A percentile compares a stretch with the other conserved stretches of the same genome.
Conservation (phyloP, 2,113 vertebrate genomes). For the Colius striatus region DNA sequence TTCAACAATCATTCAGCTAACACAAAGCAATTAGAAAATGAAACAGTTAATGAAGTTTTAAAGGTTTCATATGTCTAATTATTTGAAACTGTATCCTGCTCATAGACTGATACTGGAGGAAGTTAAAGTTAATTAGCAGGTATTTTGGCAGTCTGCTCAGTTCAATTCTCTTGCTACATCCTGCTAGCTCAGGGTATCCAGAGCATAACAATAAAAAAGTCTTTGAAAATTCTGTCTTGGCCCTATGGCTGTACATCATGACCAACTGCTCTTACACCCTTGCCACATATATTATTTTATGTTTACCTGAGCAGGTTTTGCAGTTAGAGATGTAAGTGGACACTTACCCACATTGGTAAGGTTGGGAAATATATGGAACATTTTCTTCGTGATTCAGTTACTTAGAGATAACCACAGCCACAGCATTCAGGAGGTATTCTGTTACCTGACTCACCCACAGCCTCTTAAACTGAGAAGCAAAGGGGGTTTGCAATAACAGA, state of each 20-base stretch:
- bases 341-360: background rate
- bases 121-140: conserved; percentile 27
- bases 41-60: background rate
- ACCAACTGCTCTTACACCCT: background rate
- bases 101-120: background rate
- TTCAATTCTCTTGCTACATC: conserved; percentile 29
- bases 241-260: background rate
- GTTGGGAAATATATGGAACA: background rate
- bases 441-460: background rate
- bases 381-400: background rate
- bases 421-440: background rate
- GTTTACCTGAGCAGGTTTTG: background rate
- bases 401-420: background rate
- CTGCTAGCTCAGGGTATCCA: background rate
- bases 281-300: background rate
- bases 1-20: background rate
- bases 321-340: background rate
- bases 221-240: background rate
- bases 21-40: background rate
- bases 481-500: background rate
- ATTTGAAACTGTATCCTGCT: conserved; percentile 6
- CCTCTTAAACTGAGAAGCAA: background rate
- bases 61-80: background rate
- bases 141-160: conserved; percentile 19
- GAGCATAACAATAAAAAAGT: background rate